Evolutionary conservation across 2,888 invertebrate genomes (phyloP).

Genomic region (Noctuana brunneofusca): DNA sequence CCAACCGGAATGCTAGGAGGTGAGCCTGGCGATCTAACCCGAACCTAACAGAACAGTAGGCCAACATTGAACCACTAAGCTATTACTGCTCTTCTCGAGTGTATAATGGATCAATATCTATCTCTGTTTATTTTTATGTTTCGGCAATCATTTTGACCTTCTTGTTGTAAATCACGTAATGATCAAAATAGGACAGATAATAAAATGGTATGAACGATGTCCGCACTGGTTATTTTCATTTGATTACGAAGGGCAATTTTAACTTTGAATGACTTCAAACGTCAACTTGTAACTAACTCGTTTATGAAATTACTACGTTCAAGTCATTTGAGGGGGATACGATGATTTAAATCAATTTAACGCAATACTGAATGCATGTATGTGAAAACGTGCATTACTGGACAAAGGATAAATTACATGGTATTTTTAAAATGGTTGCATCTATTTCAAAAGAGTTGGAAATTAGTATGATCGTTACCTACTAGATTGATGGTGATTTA

Average conservation of each 20-base stretch:
- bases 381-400: background rate
- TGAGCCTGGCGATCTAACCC: no score
- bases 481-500: no score
- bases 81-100: no score
- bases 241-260: slow-evolving; percentile 11
- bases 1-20: no score
- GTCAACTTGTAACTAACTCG: slow-evolving; percentile 1
- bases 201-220: background rate
- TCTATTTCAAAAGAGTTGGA: background rate
- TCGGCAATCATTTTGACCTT: no score
- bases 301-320: slow-evolving; percentile 11
- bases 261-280: slow-evolving; percentile 9
- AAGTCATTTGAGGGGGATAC: background rate
- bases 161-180: no score
- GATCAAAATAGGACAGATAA: no score
- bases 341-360: background rate
- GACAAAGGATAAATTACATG: background rate
- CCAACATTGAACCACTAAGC: no score
- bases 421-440: background rate
- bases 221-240: background rate
- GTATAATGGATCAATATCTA: no score
- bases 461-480: background rate
- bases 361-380: background rate
- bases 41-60: no score
- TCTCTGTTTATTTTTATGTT: no score